phyloP scores from a whole-genome alignment of 2,113 vertebrate species.

The Meles meles region DNA sequence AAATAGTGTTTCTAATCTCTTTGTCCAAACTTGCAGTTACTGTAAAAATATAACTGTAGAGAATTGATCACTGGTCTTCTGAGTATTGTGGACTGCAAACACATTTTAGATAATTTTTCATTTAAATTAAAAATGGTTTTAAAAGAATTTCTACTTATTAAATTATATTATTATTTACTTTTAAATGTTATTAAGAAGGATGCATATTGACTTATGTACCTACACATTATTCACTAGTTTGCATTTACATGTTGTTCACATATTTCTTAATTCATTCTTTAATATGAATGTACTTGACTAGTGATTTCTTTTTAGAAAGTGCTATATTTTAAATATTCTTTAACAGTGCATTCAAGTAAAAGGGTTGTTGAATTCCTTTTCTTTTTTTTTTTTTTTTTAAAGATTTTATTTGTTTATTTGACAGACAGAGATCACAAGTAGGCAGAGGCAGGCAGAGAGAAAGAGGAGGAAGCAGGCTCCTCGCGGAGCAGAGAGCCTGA shows the following conservation, averaged over 20 bases:
- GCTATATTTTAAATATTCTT: neutral
- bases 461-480: too few relatives aligned
- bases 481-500: too few relatives aligned
- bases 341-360: neutral
- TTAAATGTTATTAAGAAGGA: neutral
- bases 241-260: neutral
- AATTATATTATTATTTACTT: neutral
- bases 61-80: neutral
- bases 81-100: neutral
- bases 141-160: neutral
- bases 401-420: too few relatives aligned
- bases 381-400: too few relatives aligned
- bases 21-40: neutral
- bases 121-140: neutral
- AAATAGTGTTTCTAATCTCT: neutral
- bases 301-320: neutral
- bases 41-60: neutral
- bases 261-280: neutral
- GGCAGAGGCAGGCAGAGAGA: too few relatives aligned
- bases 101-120: neutral
- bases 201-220: neutral
- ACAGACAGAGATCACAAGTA: too few relatives aligned
- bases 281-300: neutral
- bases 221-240: neutral
- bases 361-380: neutral